A percentile compares a stretch with the other conserved stretches of the same genome.
These are phyloP conservation scores for Calephelis nemesis DNA, from an alignment of 1,140 invertebrate species.

Conservation along the genomic window DNA sequence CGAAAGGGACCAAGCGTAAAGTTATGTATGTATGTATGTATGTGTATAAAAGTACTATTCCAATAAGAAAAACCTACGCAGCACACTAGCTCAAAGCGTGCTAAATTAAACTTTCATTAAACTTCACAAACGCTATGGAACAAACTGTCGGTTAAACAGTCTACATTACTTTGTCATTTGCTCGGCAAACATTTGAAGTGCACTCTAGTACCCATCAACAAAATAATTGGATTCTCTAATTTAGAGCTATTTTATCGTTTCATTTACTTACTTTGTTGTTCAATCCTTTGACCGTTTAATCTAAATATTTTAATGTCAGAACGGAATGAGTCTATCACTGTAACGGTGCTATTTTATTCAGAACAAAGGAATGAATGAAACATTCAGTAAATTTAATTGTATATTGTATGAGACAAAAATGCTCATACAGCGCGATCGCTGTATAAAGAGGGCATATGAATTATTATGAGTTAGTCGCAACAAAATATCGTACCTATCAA, in stretches of 20 bases:
- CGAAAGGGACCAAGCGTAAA: too few species aligned
- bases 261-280: slow-evolving; percentile 18
- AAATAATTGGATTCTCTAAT: slow-evolving; percentile 35
- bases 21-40: too few species aligned
- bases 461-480: too few species aligned
- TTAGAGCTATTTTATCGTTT: slow-evolving; percentile 18
- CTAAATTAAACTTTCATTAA: slow-evolving; percentile 14
- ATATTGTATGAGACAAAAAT: too few species aligned
- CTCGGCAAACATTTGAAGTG: slow-evolving; percentile 29
- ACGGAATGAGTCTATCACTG: not conserved
- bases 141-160: slow-evolving; percentile 19
- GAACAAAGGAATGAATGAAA: not conserved
- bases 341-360: not conserved
- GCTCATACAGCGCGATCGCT: too few species aligned
- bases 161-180: slow-evolving; percentile 28
- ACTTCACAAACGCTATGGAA: slow-evolving; percentile 13
- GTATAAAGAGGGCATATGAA: too few species aligned
- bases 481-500: too few species aligned
- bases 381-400: too few species aligned
- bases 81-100: not conserved
- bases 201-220: slow-evolving; percentile 29
- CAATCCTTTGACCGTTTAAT: slow-evolving; percentile 17
- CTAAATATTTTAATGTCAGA: slow-evolving; percentile 14
- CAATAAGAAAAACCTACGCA: not conserved
- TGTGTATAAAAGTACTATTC: not conserved